These are phyloP conservation scores for Malurus leucopterus DNA, from an alignment of 2,797 vertebrate genomes.

Conservation along the genomic window DNA sequence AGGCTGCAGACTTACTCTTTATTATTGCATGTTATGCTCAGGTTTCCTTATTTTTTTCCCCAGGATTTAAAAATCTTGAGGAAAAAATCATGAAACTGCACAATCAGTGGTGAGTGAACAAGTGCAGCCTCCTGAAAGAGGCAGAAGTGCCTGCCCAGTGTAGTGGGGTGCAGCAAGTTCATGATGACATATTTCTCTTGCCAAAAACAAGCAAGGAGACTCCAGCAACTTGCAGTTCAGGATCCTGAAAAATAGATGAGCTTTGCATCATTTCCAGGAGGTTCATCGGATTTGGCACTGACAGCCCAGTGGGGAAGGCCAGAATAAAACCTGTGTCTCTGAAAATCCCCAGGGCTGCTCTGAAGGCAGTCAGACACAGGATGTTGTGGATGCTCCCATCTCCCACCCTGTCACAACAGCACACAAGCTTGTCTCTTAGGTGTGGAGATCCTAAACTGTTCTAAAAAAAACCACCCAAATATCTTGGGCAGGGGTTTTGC, in stretches of 20 bases:
- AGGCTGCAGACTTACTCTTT: neutral
- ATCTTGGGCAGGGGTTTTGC: neutral
- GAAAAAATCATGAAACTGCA: neutral
- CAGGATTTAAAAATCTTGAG: neutral
- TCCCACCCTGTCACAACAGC: neutral
- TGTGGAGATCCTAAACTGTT: neutral
- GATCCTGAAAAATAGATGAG: neutral
- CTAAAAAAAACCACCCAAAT: neutral
- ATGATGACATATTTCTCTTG: neutral
- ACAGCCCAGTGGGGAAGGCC: rapidly evolving
- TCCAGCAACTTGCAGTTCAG: neutral
- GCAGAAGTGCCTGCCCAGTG: neutral
- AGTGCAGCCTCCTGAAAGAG: neutral
- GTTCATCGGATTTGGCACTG: neutral
- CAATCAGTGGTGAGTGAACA: neutral
- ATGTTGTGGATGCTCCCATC: rapidly evolving
- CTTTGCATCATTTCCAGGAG: neutral
- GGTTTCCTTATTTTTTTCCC: neutral
- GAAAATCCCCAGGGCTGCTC: neutral
- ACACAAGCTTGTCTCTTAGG: neutral
- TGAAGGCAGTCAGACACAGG: neutral
- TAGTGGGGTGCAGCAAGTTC: neutral
- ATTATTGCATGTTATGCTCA: neutral
- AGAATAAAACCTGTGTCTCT: neutral
- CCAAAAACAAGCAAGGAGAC: neutral